A percentile compares a stretch with the other conserved stretches of the same genome.
phyloP scores from a whole-genome alignment of 2,797 vertebrate species.

The Oreochromis mossambicus region DNA sequence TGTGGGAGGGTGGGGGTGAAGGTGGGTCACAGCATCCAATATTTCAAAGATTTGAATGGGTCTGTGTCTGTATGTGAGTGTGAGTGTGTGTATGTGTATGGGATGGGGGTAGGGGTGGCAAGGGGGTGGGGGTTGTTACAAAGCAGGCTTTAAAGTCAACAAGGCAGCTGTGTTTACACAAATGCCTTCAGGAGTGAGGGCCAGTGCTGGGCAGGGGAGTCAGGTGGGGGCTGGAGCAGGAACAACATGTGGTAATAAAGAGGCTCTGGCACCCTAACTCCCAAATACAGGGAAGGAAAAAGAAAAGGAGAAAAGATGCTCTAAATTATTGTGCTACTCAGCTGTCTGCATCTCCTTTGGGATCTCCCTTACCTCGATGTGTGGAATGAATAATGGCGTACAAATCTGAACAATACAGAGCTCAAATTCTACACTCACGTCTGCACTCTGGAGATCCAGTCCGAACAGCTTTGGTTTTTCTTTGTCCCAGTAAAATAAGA shows the following conservation, averaged over 20 bases:
- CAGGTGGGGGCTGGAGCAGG: background rate
- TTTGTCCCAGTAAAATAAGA: background rate
- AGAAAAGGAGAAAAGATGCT: background rate
- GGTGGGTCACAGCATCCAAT: background rate
- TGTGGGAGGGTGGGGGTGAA: background rate
- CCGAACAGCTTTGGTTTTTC: background rate
- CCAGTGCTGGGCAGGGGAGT: background rate
- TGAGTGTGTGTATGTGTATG: background rate
- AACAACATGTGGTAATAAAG: slow-evolving; percentile 50
- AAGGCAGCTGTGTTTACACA: slow-evolving; percentile 77
- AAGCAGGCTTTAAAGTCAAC: slow-evolving; percentile 72
- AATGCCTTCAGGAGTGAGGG: slow-evolving; percentile 55
- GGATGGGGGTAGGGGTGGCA: background rate
- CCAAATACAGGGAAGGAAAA: background rate
- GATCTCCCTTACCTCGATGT: background rate
- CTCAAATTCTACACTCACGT: background rate
- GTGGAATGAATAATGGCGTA: background rate
- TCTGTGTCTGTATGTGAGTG: background rate
- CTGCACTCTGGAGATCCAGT: background rate
- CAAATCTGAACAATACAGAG: background rate
- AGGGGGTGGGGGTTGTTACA: slow-evolving; percentile 25
- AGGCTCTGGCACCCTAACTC: background rate
- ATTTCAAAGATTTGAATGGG: background rate
- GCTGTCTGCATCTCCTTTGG: background rate
- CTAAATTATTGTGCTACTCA: background rate